Evolutionary conservation across 1,140 invertebrate genomes (phyloP), one percentile per base, ranked within the genome.

Genomic region (Copidosoma floridanum): DNA sequence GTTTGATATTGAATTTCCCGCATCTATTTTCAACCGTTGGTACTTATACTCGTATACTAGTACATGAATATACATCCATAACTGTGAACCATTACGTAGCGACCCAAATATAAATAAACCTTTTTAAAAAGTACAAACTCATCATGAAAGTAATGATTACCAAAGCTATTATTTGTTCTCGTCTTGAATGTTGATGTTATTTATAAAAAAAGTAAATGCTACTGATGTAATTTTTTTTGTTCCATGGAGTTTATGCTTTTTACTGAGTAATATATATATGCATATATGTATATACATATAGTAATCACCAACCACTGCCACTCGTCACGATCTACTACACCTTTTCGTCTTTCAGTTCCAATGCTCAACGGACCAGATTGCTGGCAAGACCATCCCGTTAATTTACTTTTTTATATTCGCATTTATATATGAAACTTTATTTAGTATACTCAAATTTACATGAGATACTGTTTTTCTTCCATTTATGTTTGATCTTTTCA

Each of bases 81-180:
- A 70, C 67, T 74, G 72, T 78, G 76, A 78, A 80, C 76, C 76
- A 78, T 80, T 80, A 73, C 77, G 76, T 80, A 79, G 73, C 76
- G 77, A 69, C 61, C 67, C 70, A 50, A 26, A 12, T n/a, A n/a
- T n/a, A n/a, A n/a, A n/a, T n/a, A n/a, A n/a, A n/a, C n/a, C n/a
- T n/a, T n/a, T n/a, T n/a, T n/a, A n/a, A n/a, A n/a, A n/a, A n/a
- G n/a, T n/a, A n/a, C n/a, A n/a, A n/a, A n/a, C n/a, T n/a, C n/a
- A n/a, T n/a, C n/a, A n/a, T n/a, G n/a, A n/a, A n/a, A n/a, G n/a
- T n/a, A n/a, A n/a, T n/a, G n/a, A n/a, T n/a, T n/a, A n/a, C n/a
- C n/a, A n/a, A n/a, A n/a, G n/a, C n/a, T n/a, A n/a, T n/a, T n/a
- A n/a, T n/a, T n/a, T n/a, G n/a, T n/a, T n/a, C n/a, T n/a, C n/a